These are phyloP conservation scores for Hirundo rustica DNA, from an alignment of 2,797 vertebrate genomes.

Conservation along the genomic window DNA sequence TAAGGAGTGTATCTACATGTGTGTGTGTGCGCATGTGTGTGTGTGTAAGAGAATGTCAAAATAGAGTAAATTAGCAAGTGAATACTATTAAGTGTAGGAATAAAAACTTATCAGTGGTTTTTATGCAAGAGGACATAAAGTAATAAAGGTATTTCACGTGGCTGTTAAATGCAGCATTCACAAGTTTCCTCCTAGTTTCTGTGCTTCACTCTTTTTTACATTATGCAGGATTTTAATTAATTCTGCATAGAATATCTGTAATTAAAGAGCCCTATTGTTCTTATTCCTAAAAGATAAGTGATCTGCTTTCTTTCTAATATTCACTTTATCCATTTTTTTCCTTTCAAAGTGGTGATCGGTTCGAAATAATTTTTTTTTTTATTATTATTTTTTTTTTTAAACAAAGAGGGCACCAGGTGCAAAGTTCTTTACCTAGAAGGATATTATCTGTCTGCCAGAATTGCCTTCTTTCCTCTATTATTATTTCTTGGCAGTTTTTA, in stretches of 20 bases:
- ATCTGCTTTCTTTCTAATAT: slow-evolving; percentile 3
- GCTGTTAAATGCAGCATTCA: background rate
- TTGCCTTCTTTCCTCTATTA: background rate
- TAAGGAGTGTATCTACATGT: slow-evolving; percentile 29
- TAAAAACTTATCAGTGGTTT: background rate
- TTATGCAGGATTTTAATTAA: background rate
- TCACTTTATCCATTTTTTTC: background rate
- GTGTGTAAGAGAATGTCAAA: slow-evolving; percentile 46
- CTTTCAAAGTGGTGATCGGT: background rate
- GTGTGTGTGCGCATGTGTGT: background rate
- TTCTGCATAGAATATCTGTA: background rate
- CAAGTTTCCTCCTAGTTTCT: background rate
- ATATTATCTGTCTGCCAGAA: background rate
- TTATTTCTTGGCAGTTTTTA: background rate
- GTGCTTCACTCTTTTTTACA: background rate
- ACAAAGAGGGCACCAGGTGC: background rate
- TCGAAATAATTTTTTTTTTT: background rate
- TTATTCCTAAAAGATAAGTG: background rate
- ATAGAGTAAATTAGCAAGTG: slow-evolving; percentile 12
- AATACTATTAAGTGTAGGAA: background rate
- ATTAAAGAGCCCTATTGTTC: background rate
- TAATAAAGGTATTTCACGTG: slow-evolving; percentile 10
- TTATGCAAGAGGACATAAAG: background rate
- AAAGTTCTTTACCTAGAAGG: background rate
- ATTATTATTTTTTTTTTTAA: too few relatives aligned